These are phyloP conservation scores for Salpingus planirostris DNA, from an alignment of 2,888 invertebrate genomes.

Conservation along the genomic window DNA sequence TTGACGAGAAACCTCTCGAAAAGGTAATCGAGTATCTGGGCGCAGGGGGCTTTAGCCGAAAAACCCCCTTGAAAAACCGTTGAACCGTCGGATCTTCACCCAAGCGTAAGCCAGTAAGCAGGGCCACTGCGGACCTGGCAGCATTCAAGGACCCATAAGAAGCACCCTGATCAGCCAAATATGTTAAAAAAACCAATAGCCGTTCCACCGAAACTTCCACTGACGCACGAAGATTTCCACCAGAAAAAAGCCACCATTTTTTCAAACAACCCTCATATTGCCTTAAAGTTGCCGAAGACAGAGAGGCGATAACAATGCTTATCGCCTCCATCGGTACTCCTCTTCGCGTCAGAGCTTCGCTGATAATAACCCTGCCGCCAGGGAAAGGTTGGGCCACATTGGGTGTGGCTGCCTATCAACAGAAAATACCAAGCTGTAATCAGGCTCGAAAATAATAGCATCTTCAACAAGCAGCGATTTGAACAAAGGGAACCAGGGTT, in stretches of 20 bases:
- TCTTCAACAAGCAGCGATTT: constrained; percentile 3
- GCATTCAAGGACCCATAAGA: neutral
- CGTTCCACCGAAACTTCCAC: neutral
- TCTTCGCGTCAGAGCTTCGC: constrained; percentile 15
- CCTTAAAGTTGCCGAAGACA: constrained; percentile 17
- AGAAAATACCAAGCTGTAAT: constrained; percentile 18
- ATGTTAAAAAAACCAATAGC: neutral
- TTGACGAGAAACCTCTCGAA: neutral
- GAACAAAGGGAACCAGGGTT: constrained; percentile 28
- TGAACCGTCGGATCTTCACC: constrained; percentile 11
- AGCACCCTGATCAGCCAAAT: neutral
- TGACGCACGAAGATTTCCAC: constrained; percentile 12
- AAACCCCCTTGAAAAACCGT: constrained; percentile 19
- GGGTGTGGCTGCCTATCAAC: constrained; percentile 23
- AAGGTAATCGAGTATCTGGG: constrained; percentile 19
- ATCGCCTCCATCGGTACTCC: constrained; percentile 10
- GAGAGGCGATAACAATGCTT: constrained; percentile 13
- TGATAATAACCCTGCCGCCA: constrained; percentile 23
- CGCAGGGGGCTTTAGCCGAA: constrained; percentile 14
- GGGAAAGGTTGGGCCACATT: constrained; percentile 17
- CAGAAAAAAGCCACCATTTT: constrained; percentile 15
- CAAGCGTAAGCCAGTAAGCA: constrained; percentile 1
- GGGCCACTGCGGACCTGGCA: constrained; percentile 2
- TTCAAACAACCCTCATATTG: constrained; percentile 17
- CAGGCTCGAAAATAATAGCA: constrained; percentile 18